These are phyloP conservation scores for Clupea harengus DNA, from an alignment of 2,113 vertebrate genomes.

Conservation along the genomic window DNA sequence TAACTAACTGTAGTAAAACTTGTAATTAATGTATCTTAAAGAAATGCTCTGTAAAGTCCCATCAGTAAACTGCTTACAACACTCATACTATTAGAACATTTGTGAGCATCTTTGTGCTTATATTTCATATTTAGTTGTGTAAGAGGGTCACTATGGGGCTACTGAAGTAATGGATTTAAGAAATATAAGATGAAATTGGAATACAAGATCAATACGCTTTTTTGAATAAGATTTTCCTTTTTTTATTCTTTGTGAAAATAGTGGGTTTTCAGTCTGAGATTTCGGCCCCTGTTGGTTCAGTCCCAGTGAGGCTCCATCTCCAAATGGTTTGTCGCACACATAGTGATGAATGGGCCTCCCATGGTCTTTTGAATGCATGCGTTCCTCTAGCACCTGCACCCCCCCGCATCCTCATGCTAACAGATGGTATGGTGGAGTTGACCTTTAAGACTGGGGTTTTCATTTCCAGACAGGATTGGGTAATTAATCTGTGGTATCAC, in stretches of 20 bases:
- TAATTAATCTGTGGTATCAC: slow-evolving; percentile 27
- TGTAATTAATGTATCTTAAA: too few species aligned
- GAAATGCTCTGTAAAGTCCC: too few species aligned
- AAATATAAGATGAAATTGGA: too few species aligned
- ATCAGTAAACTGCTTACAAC: too few species aligned
- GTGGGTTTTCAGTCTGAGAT: not conserved
- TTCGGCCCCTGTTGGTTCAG: not conserved
- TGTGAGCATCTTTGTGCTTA: too few species aligned
- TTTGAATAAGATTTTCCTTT: not conserved
- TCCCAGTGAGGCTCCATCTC: not conserved
- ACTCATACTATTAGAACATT: too few species aligned
- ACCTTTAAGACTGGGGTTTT: slow-evolving; percentile 41
- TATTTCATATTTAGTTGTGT: too few species aligned
- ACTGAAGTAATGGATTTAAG: too few species aligned
- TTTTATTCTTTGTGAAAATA: not conserved
- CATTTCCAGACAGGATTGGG: slow-evolving; percentile 32
- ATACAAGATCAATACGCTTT: not conserved
- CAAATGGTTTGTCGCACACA: not conserved
- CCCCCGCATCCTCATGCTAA: not conserved
- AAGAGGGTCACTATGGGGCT: too few species aligned
- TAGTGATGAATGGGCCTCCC: not conserved
- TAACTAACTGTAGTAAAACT: too few species aligned
- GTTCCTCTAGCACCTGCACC: slow-evolving; percentile 2
- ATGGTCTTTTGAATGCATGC: not conserved
- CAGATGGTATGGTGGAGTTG: slow-evolving; percentile 27